phyloP scores from a whole-genome alignment of 2,888 invertebrate species.

The Philaethria dido region DNA sequence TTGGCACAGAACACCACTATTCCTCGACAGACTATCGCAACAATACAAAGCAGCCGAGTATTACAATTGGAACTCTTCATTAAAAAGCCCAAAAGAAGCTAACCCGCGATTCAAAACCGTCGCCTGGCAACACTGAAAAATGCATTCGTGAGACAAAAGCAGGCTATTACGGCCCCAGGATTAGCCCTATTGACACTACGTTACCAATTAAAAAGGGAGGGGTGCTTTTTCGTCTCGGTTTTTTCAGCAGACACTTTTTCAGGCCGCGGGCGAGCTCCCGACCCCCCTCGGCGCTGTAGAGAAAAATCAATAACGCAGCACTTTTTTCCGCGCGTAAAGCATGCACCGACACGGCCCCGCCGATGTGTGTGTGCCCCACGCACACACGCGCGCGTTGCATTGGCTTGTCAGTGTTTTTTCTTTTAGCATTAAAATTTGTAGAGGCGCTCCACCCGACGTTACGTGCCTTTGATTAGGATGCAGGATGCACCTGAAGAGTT shows the following conservation, averaged over 20 bases:
- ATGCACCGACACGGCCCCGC: slow-evolving; percentile 75
- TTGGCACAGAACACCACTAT: slow-evolving; percentile 20
- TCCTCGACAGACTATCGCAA: slow-evolving; percentile 29
- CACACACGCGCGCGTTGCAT: slow-evolving; percentile 67
- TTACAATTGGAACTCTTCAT: slow-evolving; percentile 44
- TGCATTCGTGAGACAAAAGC: slow-evolving; percentile 80
- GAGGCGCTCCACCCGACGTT: slow-evolving; percentile 53
- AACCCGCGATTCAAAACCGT: slow-evolving; percentile 52
- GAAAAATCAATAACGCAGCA: slow-evolving; percentile 85
- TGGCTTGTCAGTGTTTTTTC: slow-evolving; percentile 74
- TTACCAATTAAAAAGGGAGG: slow-evolving; percentile 84
- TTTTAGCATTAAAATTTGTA: slow-evolving; percentile 71
- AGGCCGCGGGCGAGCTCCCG: slow-evolving; percentile 76
- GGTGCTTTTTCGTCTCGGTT: slow-evolving; percentile 83
- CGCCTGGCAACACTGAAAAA: slow-evolving; percentile 77
- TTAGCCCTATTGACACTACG: slow-evolving; percentile 84
- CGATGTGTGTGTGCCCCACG: slow-evolving; percentile 60
- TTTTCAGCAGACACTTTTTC: slow-evolving; percentile 84
- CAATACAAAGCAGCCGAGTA: slow-evolving; percentile 38
- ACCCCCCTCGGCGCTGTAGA: slow-evolving; percentile 73
- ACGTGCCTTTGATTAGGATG: slow-evolving; percentile 66
- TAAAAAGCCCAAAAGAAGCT: slow-evolving; percentile 48
- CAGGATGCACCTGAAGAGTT: slow-evolving; percentile 67
- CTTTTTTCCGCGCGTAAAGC: slow-evolving; percentile 85
- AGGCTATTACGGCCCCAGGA: slow-evolving; percentile 78